Conservation (phyloP, 2,888 invertebrate species). For the Mythimna albipuncta region DNA sequence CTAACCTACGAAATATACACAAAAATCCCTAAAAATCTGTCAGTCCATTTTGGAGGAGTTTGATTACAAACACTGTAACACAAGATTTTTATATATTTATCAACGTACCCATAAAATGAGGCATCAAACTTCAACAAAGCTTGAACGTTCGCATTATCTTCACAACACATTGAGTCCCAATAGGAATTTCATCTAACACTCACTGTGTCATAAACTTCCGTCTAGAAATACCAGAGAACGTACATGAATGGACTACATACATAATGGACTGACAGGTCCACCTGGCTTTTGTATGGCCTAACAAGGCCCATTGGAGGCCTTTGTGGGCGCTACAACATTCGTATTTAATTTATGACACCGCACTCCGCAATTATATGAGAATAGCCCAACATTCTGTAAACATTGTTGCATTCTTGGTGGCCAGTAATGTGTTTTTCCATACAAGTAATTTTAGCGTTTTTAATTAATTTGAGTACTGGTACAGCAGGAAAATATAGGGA, state of each 20-base stretch:
- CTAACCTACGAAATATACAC: no score
- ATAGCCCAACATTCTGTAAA: constrained; percentile 17
- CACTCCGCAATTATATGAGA: constrained; percentile 44
- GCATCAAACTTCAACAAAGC: not conserved
- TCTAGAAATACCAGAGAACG: constrained; percentile 44
- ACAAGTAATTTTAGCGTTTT: constrained; percentile 26
- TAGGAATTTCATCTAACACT: constrained; percentile 49
- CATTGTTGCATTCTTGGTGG: constrained; percentile 25
- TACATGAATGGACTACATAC: constrained; percentile 48
- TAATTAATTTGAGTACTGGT: constrained; percentile 44
- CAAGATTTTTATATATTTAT: not conserved
- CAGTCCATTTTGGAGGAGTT: no score
- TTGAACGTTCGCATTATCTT: constrained; percentile 19
- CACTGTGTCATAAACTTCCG: constrained; percentile 53
- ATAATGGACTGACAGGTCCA: constrained; percentile 50
- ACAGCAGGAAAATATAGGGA: not conserved
- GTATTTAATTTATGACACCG: constrained; percentile 29
- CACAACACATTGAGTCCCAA: constrained; percentile 23
- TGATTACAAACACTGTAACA: no score
- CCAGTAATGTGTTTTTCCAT: constrained; percentile 4
- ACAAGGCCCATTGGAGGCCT: constrained; percentile 38
- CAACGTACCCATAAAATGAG: not conserved
- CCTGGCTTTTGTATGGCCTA: constrained; percentile 49
- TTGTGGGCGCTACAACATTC: not conserved
- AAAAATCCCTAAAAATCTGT: no score